Evolutionary conservation across 1,140 invertebrate genomes (phyloP).

Genomic region (Brachionus rubens): DNA sequence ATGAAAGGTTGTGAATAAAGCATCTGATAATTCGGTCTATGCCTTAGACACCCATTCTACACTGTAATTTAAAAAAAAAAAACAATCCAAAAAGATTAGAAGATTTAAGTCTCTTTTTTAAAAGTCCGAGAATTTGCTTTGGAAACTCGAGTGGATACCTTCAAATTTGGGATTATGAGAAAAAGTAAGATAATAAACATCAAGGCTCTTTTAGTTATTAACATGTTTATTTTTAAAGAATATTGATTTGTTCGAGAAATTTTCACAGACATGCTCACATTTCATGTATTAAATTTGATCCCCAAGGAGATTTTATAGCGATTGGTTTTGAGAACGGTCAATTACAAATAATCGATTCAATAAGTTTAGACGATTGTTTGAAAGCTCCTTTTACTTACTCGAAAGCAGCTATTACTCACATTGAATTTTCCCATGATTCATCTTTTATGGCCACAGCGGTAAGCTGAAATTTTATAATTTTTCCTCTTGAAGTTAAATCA

Average conservation of each 20-base stretch:
- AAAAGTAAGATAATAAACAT: slow-evolving; percentile 55
- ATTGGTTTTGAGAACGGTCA: slow-evolving; percentile 59
- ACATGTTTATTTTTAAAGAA: neutral
- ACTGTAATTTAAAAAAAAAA: slow-evolving; percentile 53
- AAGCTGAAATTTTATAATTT: slow-evolving; percentile 44
- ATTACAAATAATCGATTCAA: slow-evolving; percentile 55
- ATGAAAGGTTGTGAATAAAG: slow-evolving; percentile 55
- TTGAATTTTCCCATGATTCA: slow-evolving; percentile 58
- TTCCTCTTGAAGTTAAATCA: neutral
- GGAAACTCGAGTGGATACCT: slow-evolving; percentile 58
- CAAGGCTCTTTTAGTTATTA: too few species aligned
- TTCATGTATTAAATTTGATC: slow-evolving; percentile 51
- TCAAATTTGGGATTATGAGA: slow-evolving; percentile 59
- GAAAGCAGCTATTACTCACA: slow-evolving; percentile 57
- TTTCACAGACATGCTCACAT: slow-evolving; percentile 43
- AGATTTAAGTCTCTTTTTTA: neutral
- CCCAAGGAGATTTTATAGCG: slow-evolving; percentile 56
- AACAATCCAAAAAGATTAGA: too few species aligned
- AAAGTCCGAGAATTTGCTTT: slow-evolving; percentile 55
- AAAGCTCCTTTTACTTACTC: slow-evolving; percentile 55
- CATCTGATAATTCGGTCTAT: slow-evolving; percentile 57
- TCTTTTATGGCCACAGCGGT: slow-evolving; percentile 59
- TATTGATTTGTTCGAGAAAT: slow-evolving; percentile 13
- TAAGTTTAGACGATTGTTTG: slow-evolving; percentile 55
- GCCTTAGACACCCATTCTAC: slow-evolving; percentile 56